Evolutionary conservation across 2,888 invertebrate species (phyloP).

Genomic region (Agrilus cyanescens): DNA sequence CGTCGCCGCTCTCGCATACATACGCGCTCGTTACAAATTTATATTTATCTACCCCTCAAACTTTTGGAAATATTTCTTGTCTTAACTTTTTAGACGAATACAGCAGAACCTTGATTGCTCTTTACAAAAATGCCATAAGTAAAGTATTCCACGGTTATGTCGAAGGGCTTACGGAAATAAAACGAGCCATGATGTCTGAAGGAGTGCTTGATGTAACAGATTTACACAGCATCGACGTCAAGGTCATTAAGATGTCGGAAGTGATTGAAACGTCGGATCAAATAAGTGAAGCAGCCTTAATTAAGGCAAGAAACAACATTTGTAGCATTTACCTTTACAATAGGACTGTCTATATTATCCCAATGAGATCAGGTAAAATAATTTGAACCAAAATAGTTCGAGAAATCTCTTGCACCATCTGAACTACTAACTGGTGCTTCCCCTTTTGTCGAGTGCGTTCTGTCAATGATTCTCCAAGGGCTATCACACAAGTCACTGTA

Average conservation of each 20-base stretch:
- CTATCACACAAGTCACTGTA: too few relatives aligned
- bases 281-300: neutral
- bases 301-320: constrained; percentile 5
- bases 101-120: constrained; percentile 19
- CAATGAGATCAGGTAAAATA: too few relatives aligned
- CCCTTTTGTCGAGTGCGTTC: too few relatives aligned
- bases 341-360: too few relatives aligned
- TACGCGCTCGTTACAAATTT: too few relatives aligned
- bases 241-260: constrained; percentile 6
- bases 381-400: too few relatives aligned
- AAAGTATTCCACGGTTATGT: constrained; percentile 24
- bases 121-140: constrained; percentile 21
- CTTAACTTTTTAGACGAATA: constrained; percentile 14
- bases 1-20: too few relatives aligned
- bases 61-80: neutral
- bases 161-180: constrained; percentile 18
- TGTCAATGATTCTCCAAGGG: too few relatives aligned
- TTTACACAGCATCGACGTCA: constrained; percentile 1
- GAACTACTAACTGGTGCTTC: too few relatives aligned
- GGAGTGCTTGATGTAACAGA: constrained; percentile 5
- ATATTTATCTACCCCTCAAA: too few relatives aligned
- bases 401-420: too few relatives aligned
- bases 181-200: constrained; percentile 6
- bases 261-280: constrained; percentile 5
- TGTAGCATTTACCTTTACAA: too few relatives aligned